phyloP scores from a whole-genome alignment of 1,140 invertebrate genomes.

The Cyrtorhinus lividipennis region DNA sequence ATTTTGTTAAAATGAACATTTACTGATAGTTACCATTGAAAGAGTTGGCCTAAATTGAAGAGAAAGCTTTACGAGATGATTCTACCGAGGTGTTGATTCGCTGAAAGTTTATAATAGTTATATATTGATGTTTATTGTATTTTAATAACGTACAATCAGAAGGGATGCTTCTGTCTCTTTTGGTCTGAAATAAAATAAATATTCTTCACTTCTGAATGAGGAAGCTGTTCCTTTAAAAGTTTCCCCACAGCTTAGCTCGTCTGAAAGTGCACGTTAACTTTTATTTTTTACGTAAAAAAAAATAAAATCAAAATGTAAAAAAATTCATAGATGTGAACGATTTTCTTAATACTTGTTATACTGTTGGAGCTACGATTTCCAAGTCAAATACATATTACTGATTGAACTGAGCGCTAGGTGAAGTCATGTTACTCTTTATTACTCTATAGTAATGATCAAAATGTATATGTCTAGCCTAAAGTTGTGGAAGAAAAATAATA shows the following conservation, averaged over 20 bases:
- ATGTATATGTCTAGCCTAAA: slow-evolving; percentile 4
- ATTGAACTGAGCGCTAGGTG: background rate
- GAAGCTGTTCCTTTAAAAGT: no score
- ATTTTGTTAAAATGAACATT: background rate
- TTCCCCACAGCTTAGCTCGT: background rate
- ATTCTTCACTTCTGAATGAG: no score
- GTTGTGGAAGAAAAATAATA: background rate
- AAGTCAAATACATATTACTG: background rate
- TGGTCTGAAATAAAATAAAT: no score
- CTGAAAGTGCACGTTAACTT: background rate
- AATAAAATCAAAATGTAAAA: background rate
- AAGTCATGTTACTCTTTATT: background rate
- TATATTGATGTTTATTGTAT: background rate
- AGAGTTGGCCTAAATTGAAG: slow-evolving; percentile 1
- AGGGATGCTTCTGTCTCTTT: no score
- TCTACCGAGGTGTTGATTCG: background rate
- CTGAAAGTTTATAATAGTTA: background rate
- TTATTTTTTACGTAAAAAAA: background rate
- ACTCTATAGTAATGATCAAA: background rate
- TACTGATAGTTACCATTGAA: slow-evolving; percentile 4
- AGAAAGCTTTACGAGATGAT: background rate
- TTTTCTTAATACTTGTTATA: background rate
- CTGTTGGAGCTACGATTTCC: background rate
- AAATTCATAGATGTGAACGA: no score
- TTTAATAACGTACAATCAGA: background rate